Conservation (phyloP, 2,797 vertebrate species). For the Alfaro cultratus region DNA sequence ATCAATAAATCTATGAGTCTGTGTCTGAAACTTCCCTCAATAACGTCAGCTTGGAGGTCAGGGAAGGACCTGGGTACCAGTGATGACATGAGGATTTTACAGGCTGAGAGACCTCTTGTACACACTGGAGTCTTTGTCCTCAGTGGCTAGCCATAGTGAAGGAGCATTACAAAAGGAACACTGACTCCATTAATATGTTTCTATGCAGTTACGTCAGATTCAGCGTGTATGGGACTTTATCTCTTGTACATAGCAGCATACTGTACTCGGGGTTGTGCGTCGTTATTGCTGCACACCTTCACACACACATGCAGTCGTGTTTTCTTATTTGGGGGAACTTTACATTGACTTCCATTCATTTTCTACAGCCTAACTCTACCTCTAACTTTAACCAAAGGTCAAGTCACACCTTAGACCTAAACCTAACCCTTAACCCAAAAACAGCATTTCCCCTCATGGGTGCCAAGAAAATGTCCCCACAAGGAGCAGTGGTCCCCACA, state of each 20-base stretch:
- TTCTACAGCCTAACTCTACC: too few species aligned
- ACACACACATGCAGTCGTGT: neutral
- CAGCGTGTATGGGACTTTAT: slow-evolving; percentile 18
- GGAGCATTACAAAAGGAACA: slow-evolving; percentile 48
- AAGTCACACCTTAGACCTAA: too few species aligned
- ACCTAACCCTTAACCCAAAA: too few species aligned
- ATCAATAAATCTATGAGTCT: slow-evolving; percentile 6
- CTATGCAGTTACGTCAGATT: slow-evolving; percentile 40
- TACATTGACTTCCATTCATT: too few species aligned
- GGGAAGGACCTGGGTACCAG: neutral
- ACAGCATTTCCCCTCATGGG: too few species aligned
- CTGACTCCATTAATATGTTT: slow-evolving; percentile 61
- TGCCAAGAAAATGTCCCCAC: too few species aligned
- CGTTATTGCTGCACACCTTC: neutral
- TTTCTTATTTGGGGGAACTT: too few species aligned
- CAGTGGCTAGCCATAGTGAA: slow-evolving; percentile 17
- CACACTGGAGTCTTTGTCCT: slow-evolving; percentile 62
- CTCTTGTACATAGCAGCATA: neutral
- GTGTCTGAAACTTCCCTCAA: neutral
- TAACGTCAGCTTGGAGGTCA: neutral
- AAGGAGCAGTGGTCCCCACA: too few species aligned
- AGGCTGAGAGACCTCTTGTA: slow-evolving; percentile 10
- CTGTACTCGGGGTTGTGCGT: neutral
- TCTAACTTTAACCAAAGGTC: too few species aligned
- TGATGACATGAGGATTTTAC: neutral